Percentiles rank a stretch among this genome's conserved stretches.
Conservation (phyloP, 2,113 vertebrate species). For the Ptyas mucosa region DNA sequence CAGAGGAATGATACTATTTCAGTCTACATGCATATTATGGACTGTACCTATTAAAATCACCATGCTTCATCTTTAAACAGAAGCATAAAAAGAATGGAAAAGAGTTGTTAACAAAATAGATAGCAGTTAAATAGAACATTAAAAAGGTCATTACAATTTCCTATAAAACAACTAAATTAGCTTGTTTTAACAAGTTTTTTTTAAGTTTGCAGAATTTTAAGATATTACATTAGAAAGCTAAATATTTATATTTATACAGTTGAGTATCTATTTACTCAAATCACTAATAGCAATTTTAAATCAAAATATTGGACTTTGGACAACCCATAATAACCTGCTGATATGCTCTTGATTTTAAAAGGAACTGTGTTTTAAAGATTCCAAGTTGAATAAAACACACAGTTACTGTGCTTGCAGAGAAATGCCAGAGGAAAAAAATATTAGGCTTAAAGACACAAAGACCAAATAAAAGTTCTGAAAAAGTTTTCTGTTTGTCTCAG, state of each 20-base stretch:
- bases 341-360: background rate
- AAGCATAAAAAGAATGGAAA: background rate
- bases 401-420: background rate
- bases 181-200: conserved; percentile 30
- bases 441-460: background rate
- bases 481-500: background rate
- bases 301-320: background rate
- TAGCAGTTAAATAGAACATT: background rate
- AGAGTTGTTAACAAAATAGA: background rate
- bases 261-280: background rate
- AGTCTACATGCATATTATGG: background rate
- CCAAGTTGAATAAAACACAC: background rate
- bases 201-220: conserved; percentile 18
- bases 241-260: conserved; percentile 14
- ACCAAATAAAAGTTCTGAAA: background rate
- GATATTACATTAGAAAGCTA: background rate
- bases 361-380: background rate
- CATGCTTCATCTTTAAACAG: background rate
- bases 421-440: background rate
- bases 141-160: background rate
- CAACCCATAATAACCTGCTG: background rate
- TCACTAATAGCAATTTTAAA: background rate
- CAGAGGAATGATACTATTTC: background rate
- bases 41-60: background rate
- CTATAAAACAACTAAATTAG: background rate